These are phyloP conservation scores for Acromyrmex charruanus DNA, from an alignment of 1,140 invertebrate genomes.

Conservation along the genomic window DNA sequence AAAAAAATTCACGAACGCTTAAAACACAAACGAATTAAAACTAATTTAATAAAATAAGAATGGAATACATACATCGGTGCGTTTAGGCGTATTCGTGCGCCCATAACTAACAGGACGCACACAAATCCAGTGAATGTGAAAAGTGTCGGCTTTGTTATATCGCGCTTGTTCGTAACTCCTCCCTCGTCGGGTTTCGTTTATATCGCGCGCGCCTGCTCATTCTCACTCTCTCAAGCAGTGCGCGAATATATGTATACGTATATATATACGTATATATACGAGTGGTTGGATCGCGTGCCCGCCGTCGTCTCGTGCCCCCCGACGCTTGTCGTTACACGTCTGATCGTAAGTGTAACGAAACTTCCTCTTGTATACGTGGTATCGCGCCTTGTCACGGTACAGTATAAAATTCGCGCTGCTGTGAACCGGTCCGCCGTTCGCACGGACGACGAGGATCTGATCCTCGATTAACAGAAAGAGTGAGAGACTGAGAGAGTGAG, in stretches of 20 bases:
- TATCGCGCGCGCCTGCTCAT: slow-evolving; percentile 36
- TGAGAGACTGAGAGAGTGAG: not conserved
- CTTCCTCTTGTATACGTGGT: slow-evolving; percentile 53
- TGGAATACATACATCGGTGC: not conserved
- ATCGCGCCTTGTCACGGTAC: slow-evolving; percentile 53
- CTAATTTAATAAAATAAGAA: slow-evolving; percentile 21
- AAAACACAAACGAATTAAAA: not conserved
- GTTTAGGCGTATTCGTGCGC: slow-evolving; percentile 6
- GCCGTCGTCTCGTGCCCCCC: slow-evolving; percentile 50
- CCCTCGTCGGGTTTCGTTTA: slow-evolving; percentile 51
- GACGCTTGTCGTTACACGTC: slow-evolving; percentile 59
- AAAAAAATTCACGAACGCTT: not conserved
- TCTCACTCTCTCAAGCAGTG: slow-evolving; percentile 50
- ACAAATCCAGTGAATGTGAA: slow-evolving; percentile 50
- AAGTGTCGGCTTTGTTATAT: slow-evolving; percentile 59
- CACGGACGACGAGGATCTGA: slow-evolving; percentile 9
- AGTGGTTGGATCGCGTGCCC: slow-evolving; percentile 63
- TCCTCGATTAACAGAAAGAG: not conserved
- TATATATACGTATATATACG: not conserved
- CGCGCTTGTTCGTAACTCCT: slow-evolving; percentile 62
- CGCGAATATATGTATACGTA: not conserved
- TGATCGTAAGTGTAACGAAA: slow-evolving; percentile 67
- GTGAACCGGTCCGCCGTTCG: slow-evolving; percentile 14
- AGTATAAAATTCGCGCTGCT: slow-evolving; percentile 28
- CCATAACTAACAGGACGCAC: not conserved